Evolutionary conservation across 2,888 invertebrate species (phyloP).

Genomic region (Andrena marginata): DNA sequence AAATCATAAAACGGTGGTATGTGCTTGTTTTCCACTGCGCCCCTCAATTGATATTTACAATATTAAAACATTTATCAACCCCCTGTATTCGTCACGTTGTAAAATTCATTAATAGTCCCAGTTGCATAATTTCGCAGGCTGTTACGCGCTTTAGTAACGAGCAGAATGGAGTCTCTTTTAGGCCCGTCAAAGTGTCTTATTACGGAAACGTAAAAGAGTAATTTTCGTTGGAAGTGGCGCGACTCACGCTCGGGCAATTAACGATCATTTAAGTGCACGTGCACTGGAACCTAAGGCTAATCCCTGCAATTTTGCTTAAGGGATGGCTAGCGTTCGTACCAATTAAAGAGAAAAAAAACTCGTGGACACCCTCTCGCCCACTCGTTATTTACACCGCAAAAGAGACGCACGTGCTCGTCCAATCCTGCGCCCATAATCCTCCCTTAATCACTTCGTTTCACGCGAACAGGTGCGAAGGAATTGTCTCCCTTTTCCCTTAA

Average conservation of each 20-base stretch:
- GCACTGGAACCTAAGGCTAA: constrained; percentile 77
- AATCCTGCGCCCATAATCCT: constrained; percentile 64
- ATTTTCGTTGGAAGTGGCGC: constrained; percentile 23
- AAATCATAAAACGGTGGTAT: too few relatives aligned
- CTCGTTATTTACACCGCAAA: constrained; percentile 69
- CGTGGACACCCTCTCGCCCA: constrained; percentile 52
- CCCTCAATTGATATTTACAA: too few relatives aligned
- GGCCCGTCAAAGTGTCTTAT: constrained; percentile 26
- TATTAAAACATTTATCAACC: background rate
- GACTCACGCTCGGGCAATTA: constrained; percentile 77
- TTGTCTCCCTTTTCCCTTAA: constrained; percentile 7
- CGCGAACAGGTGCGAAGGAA: constrained; percentile 67
- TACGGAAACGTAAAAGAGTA: constrained; percentile 30
- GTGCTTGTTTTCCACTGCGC: too few relatives aligned
- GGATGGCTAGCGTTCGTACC: constrained; percentile 71
- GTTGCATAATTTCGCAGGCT: background rate
- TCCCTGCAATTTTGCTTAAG: constrained; percentile 75
- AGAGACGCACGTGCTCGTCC: constrained; percentile 73
- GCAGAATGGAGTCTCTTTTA: constrained; percentile 1
- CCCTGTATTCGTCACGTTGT: background rate
- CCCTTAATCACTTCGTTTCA: constrained; percentile 54
- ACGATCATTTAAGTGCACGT: constrained; percentile 82
- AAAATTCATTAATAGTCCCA: background rate
- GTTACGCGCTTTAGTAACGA: constrained; percentile 8
- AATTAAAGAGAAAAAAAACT: constrained; percentile 78